Percentiles rank a stretch among this genome's conserved stretches.
phyloP scores from a whole-genome alignment of 1,140 invertebrate species.

The Arion vulgaris region DNA sequence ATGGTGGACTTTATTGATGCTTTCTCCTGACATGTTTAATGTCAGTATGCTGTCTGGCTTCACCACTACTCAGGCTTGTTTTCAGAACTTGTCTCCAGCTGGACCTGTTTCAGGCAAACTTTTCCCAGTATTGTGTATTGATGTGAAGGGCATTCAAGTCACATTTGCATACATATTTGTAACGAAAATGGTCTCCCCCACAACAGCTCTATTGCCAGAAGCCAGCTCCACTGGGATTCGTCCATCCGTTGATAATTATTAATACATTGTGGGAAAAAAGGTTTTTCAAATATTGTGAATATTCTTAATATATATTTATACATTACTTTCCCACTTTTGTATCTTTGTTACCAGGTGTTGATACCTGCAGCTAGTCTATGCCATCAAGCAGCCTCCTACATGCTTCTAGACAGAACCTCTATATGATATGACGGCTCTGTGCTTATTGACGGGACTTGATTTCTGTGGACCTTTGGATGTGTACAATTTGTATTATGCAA shows the following conservation, averaged over 20 bases:
- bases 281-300: background rate
- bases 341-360: background rate
- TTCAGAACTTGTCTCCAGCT: too few relatives aligned
- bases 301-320: background rate
- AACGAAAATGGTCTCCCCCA: too few relatives aligned
- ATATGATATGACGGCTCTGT: background rate
- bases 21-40: too few relatives aligned
- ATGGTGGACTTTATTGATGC: too few relatives aligned
- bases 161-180: background rate
- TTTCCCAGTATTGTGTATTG: too few relatives aligned
- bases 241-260: too few relatives aligned
- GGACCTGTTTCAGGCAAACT: too few relatives aligned
- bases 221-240: too few relatives aligned
- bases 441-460: slow-evolving; percentile 6
- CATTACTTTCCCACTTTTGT: background rate
- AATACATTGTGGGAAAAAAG: background rate
- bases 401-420: slow-evolving; percentile 5
- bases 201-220: background rate
- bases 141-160: too few relatives aligned
- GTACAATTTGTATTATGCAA: background rate
- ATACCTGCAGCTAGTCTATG: background rate
- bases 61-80: too few relatives aligned
- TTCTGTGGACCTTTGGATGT: slow-evolving; percentile 1
- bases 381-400: background rate
- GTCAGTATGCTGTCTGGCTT: too few relatives aligned